These are phyloP conservation scores for Drosophila lowei DNA, from an alignment of 1,140 invertebrate species.

Conservation along the genomic window DNA sequence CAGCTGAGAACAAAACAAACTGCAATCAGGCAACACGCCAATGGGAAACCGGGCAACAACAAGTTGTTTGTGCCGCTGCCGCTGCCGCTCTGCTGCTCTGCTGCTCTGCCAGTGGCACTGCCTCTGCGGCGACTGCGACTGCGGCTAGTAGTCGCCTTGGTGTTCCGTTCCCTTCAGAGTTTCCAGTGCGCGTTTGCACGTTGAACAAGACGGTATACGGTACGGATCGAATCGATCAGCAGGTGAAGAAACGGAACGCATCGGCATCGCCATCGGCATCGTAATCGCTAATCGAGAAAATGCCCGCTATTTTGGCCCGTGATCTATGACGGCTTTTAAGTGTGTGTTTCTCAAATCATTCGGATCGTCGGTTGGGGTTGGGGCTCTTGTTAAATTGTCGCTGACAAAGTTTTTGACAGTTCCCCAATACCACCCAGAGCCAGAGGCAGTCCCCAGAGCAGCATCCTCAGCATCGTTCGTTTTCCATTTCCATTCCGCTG, in stretches of 20 bases:
- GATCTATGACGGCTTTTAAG: conserved; percentile 50
- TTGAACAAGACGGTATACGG: conserved; percentile 71
- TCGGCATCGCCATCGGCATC: neutral
- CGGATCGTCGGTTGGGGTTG: neutral
- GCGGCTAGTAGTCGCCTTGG: conserved; percentile 36
- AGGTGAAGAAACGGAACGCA: neutral
- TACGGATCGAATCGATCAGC: conserved; percentile 21
- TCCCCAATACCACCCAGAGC: conserved; percentile 16
- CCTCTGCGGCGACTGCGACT: conserved; percentile 23
- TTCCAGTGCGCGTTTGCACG: conserved; percentile 75
- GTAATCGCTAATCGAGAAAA: conserved; percentile 23
- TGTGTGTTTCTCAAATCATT: conserved; percentile 37
- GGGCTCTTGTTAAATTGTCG: conserved; percentile 43
- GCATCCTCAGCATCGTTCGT: conserved; percentile 29
- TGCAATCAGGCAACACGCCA: conserved; percentile 56
- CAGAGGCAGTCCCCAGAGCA: conserved; percentile 16
- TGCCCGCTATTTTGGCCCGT: conserved; percentile 12
- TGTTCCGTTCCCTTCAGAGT: conserved; percentile 52
- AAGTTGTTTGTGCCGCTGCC: conserved; percentile 31
- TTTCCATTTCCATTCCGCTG: conserved; percentile 37
- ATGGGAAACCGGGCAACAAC: conserved; percentile 35
- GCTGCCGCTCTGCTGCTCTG: conserved; percentile 11
- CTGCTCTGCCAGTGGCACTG: conserved; percentile 8
- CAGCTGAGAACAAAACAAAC: conserved; percentile 81
- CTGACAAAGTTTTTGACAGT: conserved; percentile 49